Evolutionary conservation across 1,140 invertebrate species (phyloP).

Genomic region (Pomacea maculata): DNA sequence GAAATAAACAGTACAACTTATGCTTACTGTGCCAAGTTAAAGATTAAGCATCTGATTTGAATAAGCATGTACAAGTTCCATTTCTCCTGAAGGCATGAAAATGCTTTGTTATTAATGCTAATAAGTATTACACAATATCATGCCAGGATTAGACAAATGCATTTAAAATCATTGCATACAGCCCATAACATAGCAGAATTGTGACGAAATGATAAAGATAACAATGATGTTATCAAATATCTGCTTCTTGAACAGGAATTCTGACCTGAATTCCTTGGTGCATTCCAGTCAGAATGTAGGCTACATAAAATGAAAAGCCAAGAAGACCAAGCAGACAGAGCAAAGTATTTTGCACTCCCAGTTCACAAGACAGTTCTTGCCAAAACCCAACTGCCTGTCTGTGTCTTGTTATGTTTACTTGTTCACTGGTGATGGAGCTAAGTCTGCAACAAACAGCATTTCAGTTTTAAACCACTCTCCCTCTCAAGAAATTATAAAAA

Average conservation of each 20-base stretch:
- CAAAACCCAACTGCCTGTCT: slow-evolving; percentile 21
- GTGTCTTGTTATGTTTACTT: not conserved
- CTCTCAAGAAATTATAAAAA: not conserved
- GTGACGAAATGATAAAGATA: not conserved
- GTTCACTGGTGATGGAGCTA: too few species aligned
- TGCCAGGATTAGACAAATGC: too few species aligned
- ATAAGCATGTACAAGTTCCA: too few species aligned
- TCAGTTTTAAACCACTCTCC: not conserved
- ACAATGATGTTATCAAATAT: not conserved
- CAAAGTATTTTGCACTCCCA: slow-evolving; percentile 30
- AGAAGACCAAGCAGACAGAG: slow-evolving; percentile 69
- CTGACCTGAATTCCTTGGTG: slow-evolving; percentile 2
- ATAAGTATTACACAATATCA: too few species aligned
- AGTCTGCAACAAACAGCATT: slow-evolving; percentile 3
- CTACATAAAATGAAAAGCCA: slow-evolving; percentile 64
- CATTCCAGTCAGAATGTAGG: slow-evolving; percentile 34
- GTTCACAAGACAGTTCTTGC: slow-evolving; percentile 34
- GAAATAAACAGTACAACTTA: too few species aligned
- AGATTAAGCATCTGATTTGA: too few species aligned
- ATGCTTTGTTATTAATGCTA: too few species aligned
- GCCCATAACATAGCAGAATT: not conserved
- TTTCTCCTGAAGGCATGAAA: too few species aligned
- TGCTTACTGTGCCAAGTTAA: too few species aligned
- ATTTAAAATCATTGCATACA: not conserved
- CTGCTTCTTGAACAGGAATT: slow-evolving; percentile 8